These are phyloP conservation scores for Megaceryle maxima DNA, from an alignment of 2,113 vertebrate species.

Conservation along the genomic window DNA sequence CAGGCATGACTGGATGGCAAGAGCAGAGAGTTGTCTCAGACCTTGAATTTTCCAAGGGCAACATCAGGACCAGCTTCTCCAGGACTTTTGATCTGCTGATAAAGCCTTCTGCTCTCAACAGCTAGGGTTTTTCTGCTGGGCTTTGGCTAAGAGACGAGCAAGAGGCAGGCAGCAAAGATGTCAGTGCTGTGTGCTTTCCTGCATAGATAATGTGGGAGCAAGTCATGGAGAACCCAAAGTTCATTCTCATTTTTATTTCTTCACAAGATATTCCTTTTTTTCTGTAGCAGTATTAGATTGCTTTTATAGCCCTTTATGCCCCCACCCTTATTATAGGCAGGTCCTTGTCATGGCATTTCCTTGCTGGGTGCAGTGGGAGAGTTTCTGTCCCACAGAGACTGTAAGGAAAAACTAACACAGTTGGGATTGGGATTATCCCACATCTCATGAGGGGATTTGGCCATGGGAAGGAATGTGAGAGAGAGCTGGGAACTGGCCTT, in stretches of 20 bases:
- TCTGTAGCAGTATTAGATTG: neutral
- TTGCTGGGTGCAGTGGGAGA: neutral
- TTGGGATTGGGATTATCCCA: neutral
- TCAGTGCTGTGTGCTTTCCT: neutral
- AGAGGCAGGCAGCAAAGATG: neutral
- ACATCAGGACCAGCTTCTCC: neutral
- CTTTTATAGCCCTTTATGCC: neutral
- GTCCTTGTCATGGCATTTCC: neutral
- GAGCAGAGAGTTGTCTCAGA: neutral
- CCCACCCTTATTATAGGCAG: neutral
- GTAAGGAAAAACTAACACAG: neutral
- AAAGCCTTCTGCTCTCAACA: neutral
- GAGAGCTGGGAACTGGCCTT: neutral
- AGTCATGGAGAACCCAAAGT: neutral
- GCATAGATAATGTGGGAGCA: neutral
- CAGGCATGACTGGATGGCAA: neutral
- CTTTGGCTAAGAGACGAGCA: neutral
- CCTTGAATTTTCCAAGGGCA: neutral
- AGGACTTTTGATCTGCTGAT: neutral
- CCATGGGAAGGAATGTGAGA: neutral
- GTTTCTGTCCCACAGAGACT: neutral
- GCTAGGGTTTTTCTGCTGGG: neutral
- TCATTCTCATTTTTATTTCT: neutral
- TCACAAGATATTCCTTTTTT: neutral
- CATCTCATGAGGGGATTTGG: neutral